Evolutionary conservation across 2,113 vertebrate species (phyloP), one percentile per base, ranked within the genome.

Genomic region (Cheirogaleus medius): DNA sequence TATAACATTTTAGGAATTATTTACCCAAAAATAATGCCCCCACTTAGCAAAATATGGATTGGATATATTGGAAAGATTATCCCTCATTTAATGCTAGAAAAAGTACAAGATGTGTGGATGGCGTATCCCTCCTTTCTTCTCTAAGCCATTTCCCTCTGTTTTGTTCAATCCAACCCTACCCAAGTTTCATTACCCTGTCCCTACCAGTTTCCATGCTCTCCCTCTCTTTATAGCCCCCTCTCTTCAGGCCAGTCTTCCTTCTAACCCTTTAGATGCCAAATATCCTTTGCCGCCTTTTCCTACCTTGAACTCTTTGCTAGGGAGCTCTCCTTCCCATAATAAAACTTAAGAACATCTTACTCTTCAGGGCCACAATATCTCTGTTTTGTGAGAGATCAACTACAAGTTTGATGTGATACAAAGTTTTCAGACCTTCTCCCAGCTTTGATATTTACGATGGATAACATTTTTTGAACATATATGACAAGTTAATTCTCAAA

Each of bases 41-140:
- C 13, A 44, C 21, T 91, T 95, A 96, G 54, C 54, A 93, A 91
- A 93, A 94, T 94, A 54, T 47, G 39, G 34, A 64, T 96, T 52
- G 52, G 34, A 47, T 52, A 37, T 86, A 81, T 44, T 80, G 17
- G 56, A 94, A 96, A 81, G 64, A n/a, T 88, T 77, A 3, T 81
- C 39, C 27, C 14, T 86, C 14, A 58, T 14, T 15, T 56, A 66
- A 29, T 56, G 39, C 21, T 64, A 81, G 76, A 85, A 83, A 95
- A 80, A 82, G 27, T 44, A 27, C 42, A 74, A 87, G 58, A 34
- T 69, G 21, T 88, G 32, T 94, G 18, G 63, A 15, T 74, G 44
- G 37, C 5, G 9, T 11, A 21, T 34, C 32, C 14, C 5, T 90
- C 47, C 54, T 87, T 14, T 97, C 47, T 87, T 86, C 56, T 78